These are phyloP conservation scores for Anguilla japonica DNA, from an alignment of 2,113 vertebrate genomes.

Conservation along the genomic window DNA sequence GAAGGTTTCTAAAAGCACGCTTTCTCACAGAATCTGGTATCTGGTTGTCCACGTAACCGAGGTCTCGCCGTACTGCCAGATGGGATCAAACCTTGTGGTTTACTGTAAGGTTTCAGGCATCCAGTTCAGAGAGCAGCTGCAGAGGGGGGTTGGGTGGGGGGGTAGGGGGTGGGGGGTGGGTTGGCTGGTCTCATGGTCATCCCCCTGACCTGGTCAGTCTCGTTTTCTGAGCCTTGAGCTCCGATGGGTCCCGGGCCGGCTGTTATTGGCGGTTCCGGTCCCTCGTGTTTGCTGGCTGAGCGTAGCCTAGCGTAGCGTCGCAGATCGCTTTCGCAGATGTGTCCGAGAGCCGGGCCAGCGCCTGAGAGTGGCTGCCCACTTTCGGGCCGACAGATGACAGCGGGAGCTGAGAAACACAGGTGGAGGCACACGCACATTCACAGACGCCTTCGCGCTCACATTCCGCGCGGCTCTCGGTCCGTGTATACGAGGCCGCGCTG, in stretches of 20 bases:
- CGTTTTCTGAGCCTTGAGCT: background rate
- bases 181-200: background rate
- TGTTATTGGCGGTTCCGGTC: background rate
- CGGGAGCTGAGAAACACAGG: background rate
- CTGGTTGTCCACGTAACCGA: too few species aligned
- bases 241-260: background rate
- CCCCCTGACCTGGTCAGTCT: too few species aligned
- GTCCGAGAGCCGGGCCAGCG: background rate
- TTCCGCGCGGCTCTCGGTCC: background rate
- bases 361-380: background rate
- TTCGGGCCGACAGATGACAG: background rate
- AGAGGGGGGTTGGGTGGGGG: too few species aligned
- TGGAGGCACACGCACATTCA: background rate
- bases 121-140: too few species aligned
- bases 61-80: too few species aligned
- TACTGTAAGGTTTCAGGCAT: too few species aligned
- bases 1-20: too few species aligned
- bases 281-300: background rate
- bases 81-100: too few species aligned
- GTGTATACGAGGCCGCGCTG: conserved; percentile 23
- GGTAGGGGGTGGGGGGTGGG: too few species aligned
- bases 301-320: background rate
- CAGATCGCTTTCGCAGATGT: background rate
- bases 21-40: too few species aligned
- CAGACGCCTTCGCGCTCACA: background rate